phyloP scores from a whole-genome alignment of 2,888 invertebrate species.

The Fissipunctia ypsillon region DNA sequence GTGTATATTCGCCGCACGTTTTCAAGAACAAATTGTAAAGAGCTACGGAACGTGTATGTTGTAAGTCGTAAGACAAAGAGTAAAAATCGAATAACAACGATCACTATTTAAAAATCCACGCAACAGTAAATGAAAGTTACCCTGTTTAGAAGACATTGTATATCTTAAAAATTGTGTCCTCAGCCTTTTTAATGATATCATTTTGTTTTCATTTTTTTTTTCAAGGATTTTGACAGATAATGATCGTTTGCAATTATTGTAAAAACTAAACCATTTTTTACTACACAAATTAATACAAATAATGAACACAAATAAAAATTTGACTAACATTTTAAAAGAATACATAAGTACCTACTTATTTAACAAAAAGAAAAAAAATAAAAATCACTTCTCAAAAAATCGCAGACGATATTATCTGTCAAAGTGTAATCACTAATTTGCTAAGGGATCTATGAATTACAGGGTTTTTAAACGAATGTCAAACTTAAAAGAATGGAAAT shows the following conservation, averaged over 20 bases:
- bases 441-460: constrained; percentile 88
- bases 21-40: constrained; percentile 55
- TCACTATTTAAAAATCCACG: constrained; percentile 81
- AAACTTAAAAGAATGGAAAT: constrained; percentile 65
- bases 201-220: constrained; percentile 79
- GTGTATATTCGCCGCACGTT: constrained; percentile 41
- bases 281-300: neutral
- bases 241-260: constrained; percentile 45
- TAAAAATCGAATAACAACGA: constrained; percentile 85
- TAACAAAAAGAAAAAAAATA: constrained; percentile 51
- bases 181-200: constrained; percentile 90
- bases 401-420: constrained; percentile 75
- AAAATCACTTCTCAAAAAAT: constrained; percentile 20
- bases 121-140: constrained; percentile 89
- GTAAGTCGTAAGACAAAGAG: constrained; percentile 70
- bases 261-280: neutral
- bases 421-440: constrained; percentile 82
- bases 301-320: constrained; percentile 23
- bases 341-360: neutral
- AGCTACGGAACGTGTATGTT: constrained; percentile 62
- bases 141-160: constrained; percentile 90
- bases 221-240: constrained; percentile 78
- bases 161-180: constrained; percentile 89
- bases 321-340: constrained; percentile 26
- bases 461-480: constrained; percentile 81